Evolutionary conservation across 1,140 invertebrate species (phyloP).

Genomic region (Plectus sambesii): DNA sequence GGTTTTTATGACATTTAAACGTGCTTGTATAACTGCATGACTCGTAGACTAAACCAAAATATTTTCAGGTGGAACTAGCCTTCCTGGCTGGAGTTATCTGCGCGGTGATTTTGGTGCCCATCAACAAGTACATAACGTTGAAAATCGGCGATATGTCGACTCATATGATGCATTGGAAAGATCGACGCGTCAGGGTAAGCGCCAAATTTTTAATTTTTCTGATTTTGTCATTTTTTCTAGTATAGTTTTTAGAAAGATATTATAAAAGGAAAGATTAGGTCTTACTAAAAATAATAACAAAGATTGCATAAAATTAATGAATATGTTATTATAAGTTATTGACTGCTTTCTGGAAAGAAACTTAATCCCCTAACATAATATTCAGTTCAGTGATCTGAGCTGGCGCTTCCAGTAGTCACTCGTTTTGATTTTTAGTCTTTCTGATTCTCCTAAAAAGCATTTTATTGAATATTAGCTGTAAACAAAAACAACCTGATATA

Average conservation of each 20-base stretch:
- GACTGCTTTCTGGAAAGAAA: conserved; percentile 6
- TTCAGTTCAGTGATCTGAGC: no score
- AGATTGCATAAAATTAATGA: conserved; percentile 4
- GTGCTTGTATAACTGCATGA: background rate
- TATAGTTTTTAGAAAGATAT: conserved; percentile 16
- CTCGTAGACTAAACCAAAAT: conserved; percentile 44
- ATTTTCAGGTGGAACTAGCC: conserved; percentile 73
- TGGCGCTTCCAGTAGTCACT: no score
- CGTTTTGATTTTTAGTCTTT: no score
- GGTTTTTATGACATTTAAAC: background rate
- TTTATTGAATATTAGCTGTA: no score
- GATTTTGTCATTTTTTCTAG: conserved; percentile 8
- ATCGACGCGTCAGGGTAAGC: conserved; percentile 64
- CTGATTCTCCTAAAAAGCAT: no score
- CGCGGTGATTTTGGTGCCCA: conserved; percentile 74
- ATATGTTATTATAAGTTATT: conserved; percentile 4
- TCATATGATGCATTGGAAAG: conserved; percentile 81
- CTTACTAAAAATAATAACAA: no score
- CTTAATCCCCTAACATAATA: no score
- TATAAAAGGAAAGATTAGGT: no score
- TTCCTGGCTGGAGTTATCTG: conserved; percentile 79
- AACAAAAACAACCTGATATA: no score
- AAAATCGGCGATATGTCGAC: conserved; percentile 76
- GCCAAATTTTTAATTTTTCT: conserved; percentile 5
- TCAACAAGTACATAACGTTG: conserved; percentile 78